Evolutionary conservation across 2,113 vertebrate species (phyloP).

Genomic region (Elgaria multicarinata): DNA sequence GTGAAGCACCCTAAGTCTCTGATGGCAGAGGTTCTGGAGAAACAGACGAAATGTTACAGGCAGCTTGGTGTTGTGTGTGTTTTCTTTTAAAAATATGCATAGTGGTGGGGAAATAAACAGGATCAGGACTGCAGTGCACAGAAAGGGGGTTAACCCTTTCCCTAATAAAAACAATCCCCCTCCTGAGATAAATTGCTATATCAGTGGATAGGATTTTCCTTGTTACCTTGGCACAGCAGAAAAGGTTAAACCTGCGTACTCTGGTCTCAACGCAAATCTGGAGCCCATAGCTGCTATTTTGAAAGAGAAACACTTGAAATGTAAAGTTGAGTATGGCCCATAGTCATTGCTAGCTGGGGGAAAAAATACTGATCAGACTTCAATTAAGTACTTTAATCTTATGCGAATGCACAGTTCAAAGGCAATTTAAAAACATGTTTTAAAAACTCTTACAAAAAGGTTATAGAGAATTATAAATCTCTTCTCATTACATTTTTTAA

Average conservation of each 20-base stretch:
- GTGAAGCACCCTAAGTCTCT: neutral
- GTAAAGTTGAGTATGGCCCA: neutral
- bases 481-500: neutral
- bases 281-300: neutral
- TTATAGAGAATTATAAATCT: conserved; percentile 4
- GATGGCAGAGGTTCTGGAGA: neutral
- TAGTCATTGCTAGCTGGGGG: neutral
- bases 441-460: conserved; percentile 17
- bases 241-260: neutral
- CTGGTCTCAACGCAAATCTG: neutral
- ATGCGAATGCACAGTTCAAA: neutral
- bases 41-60: neutral
- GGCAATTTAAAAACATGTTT: conserved; percentile 10
- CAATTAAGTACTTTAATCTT: neutral
- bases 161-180: neutral
- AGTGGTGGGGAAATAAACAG: neutral
- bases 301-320: neutral
- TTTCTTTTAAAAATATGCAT: neutral
- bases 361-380: neutral
- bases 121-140: neutral
- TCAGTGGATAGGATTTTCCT: neutral
- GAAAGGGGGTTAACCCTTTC: neutral
- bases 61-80: neutral
- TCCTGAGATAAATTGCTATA: neutral
- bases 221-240: neutral